These are phyloP conservation scores for Erpornis zantholeuca DNA, from an alignment of 2,113 vertebrate genomes.

Conservation along the genomic window DNA sequence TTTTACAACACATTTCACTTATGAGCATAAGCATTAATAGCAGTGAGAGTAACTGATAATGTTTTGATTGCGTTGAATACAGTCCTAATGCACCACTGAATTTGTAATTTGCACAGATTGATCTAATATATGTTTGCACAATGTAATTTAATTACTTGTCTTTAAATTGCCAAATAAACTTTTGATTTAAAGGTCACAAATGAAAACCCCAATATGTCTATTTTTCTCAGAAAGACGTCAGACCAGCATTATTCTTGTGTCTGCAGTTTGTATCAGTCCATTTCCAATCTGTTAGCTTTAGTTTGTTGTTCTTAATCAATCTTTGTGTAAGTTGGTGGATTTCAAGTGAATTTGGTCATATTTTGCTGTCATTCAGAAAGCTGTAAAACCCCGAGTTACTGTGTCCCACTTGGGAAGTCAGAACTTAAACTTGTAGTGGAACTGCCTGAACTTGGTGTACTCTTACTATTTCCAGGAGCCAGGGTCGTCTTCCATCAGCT, in stretches of 20 bases:
- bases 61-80: conserved; percentile 74
- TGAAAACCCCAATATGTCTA: neutral
- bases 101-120: conserved; percentile 56
- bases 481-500: neutral
- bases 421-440: neutral
- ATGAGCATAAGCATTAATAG: conserved; percentile 74
- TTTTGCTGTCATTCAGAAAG: neutral
- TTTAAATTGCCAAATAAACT: conserved; percentile 52
- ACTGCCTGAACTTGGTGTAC: neutral
- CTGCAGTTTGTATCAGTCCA: neutral
- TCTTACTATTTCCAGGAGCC: neutral
- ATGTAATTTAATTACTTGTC: conserved; percentile 66
- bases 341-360: neutral
- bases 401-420: neutral
- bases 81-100: conserved; percentile 69
- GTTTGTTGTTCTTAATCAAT: neutral
- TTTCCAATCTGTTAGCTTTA: neutral
- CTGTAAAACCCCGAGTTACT: neutral
- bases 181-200: conserved; percentile 13
- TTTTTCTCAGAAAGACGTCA: neutral
- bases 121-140: conserved; percentile 63
- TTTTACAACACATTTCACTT: conserved; percentile 96
- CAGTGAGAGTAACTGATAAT: conserved; percentile 76
- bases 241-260: neutral
- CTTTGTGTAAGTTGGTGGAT: neutral